A percentile compares a stretch with the other conserved stretches of the same genome.
phyloP scores from a whole-genome alignment of 2,888 invertebrate species.

The Pemphredon lugubris region DNA sequence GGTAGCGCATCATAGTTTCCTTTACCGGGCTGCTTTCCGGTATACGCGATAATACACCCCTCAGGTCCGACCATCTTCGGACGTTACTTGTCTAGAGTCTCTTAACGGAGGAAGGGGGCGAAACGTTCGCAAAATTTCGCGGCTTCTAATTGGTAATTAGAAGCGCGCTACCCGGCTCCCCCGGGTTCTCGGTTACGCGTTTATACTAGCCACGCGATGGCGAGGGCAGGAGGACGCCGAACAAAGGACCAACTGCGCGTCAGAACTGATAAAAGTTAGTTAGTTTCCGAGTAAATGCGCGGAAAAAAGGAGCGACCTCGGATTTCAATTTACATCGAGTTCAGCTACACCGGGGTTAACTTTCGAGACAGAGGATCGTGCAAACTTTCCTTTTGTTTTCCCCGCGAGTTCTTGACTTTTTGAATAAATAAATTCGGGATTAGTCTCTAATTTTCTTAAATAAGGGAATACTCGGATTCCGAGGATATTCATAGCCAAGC shows the following conservation, averaged over 20 bases:
- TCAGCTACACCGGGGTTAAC: not conserved
- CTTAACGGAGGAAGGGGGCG: slow-evolving; percentile 16
- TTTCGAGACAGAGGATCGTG: too few species aligned
- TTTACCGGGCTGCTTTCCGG: slow-evolving; percentile 29
- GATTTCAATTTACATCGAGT: slow-evolving; percentile 17
- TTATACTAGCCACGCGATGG: not conserved
- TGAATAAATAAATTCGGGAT: too few species aligned
- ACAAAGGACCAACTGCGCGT: not conserved
- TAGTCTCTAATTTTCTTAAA: too few species aligned
- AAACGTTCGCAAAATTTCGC: not conserved
- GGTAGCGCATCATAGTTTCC: slow-evolving; percentile 28
- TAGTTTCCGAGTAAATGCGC: not conserved
- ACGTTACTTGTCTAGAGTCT: slow-evolving; percentile 34
- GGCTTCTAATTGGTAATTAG: not conserved
- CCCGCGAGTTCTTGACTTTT: too few species aligned
- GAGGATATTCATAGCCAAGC: too few species aligned
- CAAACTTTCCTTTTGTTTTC: too few species aligned
- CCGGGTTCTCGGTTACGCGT: not conserved
- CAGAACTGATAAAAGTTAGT: not conserved
- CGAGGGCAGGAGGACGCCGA: not conserved
- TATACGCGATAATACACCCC: slow-evolving; percentile 27
- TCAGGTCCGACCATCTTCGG: slow-evolving; percentile 34
- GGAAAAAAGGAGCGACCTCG: not conserved
- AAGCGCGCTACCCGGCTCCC: not conserved
- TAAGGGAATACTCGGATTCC: too few species aligned